A percentile compares a stretch with the other conserved stretches of the same genome.
These are phyloP conservation scores for Dicerorhinus sumatrensis DNA, from an alignment of 2,113 vertebrate genomes.

Conservation along the genomic window DNA sequence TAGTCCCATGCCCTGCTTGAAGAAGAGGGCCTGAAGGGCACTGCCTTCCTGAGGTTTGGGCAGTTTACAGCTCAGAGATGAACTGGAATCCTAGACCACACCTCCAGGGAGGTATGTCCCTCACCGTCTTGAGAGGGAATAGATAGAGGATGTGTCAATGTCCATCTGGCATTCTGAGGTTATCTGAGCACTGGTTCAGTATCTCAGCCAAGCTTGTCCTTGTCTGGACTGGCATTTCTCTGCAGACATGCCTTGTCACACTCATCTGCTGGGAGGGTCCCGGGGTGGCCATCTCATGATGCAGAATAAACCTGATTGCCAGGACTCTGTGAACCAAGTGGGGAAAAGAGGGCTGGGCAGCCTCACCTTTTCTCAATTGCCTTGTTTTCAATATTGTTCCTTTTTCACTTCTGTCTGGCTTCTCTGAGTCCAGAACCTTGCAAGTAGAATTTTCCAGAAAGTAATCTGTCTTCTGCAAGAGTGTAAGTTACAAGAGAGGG, in stretches of 20 bases:
- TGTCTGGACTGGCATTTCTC: background rate
- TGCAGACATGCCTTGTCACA: background rate
- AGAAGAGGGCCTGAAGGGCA: background rate
- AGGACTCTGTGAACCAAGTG: background rate
- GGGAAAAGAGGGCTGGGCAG: background rate
- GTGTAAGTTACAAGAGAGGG: background rate
- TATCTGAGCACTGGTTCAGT: background rate
- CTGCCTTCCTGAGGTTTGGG: background rate
- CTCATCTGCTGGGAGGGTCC: background rate
- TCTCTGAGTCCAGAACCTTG: background rate
- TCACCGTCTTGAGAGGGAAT: background rate
- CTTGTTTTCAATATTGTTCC: background rate
- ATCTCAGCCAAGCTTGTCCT: background rate
- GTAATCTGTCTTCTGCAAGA: background rate
- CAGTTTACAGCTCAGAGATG: background rate
- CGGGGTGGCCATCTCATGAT: background rate
- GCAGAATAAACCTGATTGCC: background rate
- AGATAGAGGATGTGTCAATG: background rate
- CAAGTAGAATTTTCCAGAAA: background rate
- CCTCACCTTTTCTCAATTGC: background rate
- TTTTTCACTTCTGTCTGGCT: background rate
- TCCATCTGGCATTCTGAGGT: background rate
- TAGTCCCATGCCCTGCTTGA: background rate
- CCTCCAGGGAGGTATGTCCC: background rate
- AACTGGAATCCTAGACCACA: background rate